Base-by-base conservation (phyloP, 2,797 vertebrate species). In the Vespertilio murinus region DNA sequence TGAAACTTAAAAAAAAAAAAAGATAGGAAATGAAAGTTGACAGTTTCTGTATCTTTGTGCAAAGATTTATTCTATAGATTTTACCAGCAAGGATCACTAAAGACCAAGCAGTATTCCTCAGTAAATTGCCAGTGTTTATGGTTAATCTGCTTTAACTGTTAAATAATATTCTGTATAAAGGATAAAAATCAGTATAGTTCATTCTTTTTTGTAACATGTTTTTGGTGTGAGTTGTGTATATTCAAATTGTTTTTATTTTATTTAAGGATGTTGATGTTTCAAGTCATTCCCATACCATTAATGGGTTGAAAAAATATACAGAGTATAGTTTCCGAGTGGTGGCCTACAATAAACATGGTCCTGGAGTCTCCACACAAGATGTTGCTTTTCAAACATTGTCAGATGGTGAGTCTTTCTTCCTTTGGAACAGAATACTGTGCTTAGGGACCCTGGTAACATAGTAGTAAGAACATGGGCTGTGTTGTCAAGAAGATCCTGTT, bases 321-420 rank as follows among this genome's bases (percentile, higher is more conserved):
- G 99, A 99, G 95, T 99, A 99, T 97, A 99, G 98, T 93, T 99
- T 99, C 97, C 98, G 99, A 8, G 99, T 99, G 88, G 99, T 99
- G 70, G 99, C 99, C 70, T 99, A 99, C 98, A 99, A 99, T 97
- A 99, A 99, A 83, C 99, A 99, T 3, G 99, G 99, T 0, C 98
- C 99, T 0, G 99, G 99, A 5, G 99, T 99, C 95, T 99, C 99
- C 80, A 99, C 99, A 0, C 99, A 99, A 22, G 99, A 99, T 30
- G 96, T 99, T 5, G 95, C 97, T 0, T 98, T 98, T 25, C 98
- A 98, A 49, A 99, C 99, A 0, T 96, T 99, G 61, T 99, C 99
- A 7, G 99, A 99, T 20, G 99, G 99, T 99, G 90, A 97, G 99
- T 97, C 59, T 42, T 54, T 88, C n/a, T 95, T 74, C 12, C n/a